Conservation (phyloP, 2,888 invertebrate genomes). For the Rhamnusium bicolor region DNA sequence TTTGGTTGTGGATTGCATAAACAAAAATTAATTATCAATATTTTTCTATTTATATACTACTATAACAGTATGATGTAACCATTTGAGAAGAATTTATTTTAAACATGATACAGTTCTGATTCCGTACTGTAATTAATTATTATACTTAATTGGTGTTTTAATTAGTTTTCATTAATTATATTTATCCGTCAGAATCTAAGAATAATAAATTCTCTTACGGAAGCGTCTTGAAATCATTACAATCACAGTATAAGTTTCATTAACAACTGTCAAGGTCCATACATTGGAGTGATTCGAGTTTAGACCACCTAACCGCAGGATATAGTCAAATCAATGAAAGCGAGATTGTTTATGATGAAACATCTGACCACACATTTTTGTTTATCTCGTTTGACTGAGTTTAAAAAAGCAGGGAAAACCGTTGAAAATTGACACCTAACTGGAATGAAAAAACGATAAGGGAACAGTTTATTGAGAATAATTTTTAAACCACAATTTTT, state of each 20-base stretch:
- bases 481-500: no score
- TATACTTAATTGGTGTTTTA: not conserved
- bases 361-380: no score
- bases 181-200: not conserved
- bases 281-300: not conserved
- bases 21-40: not conserved
- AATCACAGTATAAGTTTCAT: not conserved
- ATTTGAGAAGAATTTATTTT: not conserved
- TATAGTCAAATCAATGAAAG: no score
- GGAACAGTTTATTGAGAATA: no score
- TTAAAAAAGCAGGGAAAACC: no score
- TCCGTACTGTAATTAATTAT: constrained; percentile 3
- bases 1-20: not conserved
- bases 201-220: constrained; percentile 2
- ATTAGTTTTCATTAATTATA: constrained; percentile 15
- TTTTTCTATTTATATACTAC: not conserved
- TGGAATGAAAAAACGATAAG: no score
- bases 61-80: not conserved
- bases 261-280: not conserved
- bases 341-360: no score
- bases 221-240: not conserved
- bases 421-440: no score
- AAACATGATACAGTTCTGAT: constrained; percentile 3
- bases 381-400: no score
- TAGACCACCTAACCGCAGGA: not conserved